Evolutionary conservation across 1,140 invertebrate genomes (phyloP).

Genomic region (Drosophila burlai): DNA sequence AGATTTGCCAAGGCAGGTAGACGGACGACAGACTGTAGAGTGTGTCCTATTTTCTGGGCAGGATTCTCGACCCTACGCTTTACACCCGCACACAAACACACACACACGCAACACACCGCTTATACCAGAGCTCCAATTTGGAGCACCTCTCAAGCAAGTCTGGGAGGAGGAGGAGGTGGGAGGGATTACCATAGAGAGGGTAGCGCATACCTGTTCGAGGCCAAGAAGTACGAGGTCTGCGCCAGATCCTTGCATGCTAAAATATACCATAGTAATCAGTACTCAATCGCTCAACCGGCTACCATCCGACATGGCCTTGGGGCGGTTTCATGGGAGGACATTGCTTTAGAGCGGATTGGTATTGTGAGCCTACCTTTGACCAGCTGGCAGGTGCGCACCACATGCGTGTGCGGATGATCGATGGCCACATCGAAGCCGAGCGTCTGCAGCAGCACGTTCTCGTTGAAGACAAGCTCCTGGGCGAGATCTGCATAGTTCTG

Average conservation of each 20-base stretch:
- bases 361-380: conserved; percentile 91
- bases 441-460: conserved; percentile 98
- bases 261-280: conserved; percentile 81
- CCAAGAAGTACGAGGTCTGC: conserved; percentile 99
- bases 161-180: background rate
- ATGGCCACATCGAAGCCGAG: conserved; percentile 98
- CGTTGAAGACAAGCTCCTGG: conserved; percentile 97
- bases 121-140: conserved; percentile 10
- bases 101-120: conserved; percentile 7
- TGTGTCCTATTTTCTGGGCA: conserved; percentile 2
- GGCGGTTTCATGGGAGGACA: conserved; percentile 15
- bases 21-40: conserved; percentile 3
- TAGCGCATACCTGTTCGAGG: conserved; percentile 93
- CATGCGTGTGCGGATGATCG: conserved; percentile 98
- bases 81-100: conserved; percentile 26
- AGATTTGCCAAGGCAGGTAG: conserved; percentile 11
- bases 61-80: background rate
- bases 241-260: conserved; percentile 97
- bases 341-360: conserved; percentile 39
- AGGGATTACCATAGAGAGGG: conserved; percentile 14
- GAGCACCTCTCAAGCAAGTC: background rate
- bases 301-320: conserved; percentile 31
- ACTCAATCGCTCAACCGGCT: conserved; percentile 38
- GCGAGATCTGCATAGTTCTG: conserved; percentile 89
- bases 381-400: conserved; percentile 97